Evolutionary conservation across 2,888 invertebrate genomes (phyloP).

Genomic region (Drosophila sordidula): DNA sequence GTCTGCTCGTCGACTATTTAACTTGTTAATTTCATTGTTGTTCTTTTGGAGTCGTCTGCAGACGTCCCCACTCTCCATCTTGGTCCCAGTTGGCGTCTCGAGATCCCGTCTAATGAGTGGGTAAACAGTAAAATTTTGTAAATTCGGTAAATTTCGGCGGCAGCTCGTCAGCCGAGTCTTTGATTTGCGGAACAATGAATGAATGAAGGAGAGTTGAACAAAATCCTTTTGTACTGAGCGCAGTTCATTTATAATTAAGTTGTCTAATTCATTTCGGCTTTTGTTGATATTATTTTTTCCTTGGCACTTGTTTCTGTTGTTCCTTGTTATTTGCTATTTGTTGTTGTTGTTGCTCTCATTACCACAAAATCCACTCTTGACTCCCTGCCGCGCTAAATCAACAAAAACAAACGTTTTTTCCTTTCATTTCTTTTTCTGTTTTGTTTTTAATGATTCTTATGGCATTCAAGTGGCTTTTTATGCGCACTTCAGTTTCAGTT

Average conservation of each 20-base stretch:
- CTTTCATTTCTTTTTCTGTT: slow-evolving; percentile 18
- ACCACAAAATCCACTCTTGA: slow-evolving; percentile 79
- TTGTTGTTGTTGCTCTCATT: slow-evolving; percentile 57
- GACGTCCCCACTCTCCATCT: slow-evolving; percentile 3
- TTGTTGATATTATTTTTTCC: slow-evolving; percentile 61
- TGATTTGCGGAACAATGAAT: slow-evolving; percentile 36
- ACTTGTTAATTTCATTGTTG: slow-evolving; percentile 80
- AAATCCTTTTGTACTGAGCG: slow-evolving; percentile 70
- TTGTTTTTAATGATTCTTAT: slow-evolving; percentile 76
- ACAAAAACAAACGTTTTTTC: slow-evolving; percentile 71
- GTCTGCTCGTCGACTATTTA: slow-evolving; percentile 69
- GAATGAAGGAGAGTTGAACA: slow-evolving; percentile 36
- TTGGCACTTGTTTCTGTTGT: slow-evolving; percentile 51
- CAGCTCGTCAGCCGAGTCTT: slow-evolving; percentile 30
- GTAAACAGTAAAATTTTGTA: slow-evolving; percentile 70
- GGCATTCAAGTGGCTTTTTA: slow-evolving; percentile 74
- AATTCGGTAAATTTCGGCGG: slow-evolving; percentile 37
- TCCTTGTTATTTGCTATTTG: slow-evolving; percentile 20
- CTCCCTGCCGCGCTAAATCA: slow-evolving; percentile 39
- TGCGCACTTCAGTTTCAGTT: slow-evolving; percentile 68
- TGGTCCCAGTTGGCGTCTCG: slow-evolving; percentile 28
- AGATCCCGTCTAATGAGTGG: slow-evolving; percentile 68
- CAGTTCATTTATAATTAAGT: slow-evolving; percentile 82
- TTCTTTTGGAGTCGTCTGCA: slow-evolving; percentile 69
- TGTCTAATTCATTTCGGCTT: slow-evolving; percentile 82